Percentiles rank a stretch among this genome's conserved stretches.
Conservation (phyloP, 2,797 vertebrate genomes). For the Gymnoscopelus braueri region DNA sequence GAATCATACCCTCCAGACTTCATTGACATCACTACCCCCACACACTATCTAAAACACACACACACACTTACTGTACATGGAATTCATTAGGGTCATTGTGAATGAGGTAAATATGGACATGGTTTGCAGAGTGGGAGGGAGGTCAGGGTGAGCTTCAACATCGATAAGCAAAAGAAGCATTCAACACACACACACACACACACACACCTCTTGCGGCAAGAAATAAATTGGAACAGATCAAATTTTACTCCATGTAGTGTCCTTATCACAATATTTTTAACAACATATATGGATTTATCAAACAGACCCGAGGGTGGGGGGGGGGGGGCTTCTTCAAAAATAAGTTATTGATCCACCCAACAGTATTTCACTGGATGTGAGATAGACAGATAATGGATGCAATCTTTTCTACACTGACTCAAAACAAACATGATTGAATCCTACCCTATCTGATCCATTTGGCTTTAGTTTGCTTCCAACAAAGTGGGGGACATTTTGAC, state of each 20-base stretch:
- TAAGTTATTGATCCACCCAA: neutral
- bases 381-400: neutral
- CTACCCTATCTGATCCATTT: neutral
- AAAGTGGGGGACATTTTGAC: neutral
- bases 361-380: neutral
- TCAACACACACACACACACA: conserved; percentile 7
- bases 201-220: neutral
- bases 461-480: neutral
- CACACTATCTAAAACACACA: conserved; percentile 37
- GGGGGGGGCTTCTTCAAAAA: neutral
- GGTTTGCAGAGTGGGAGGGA: conserved; percentile 57
- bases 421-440: neutral
- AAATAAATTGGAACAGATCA: neutral
- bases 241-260: neutral
- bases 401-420: neutral
- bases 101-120: conserved; percentile 46
- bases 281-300: neutral
- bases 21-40: conserved; percentile 30
- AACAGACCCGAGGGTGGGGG: neutral
- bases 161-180: conserved; percentile 39
- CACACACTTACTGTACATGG: neutral
- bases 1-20: conserved; percentile 43
- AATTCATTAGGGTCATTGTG: conserved; percentile 31
- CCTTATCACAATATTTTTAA: neutral
- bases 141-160: conserved; percentile 43